Conservation (phyloP, 2,797 vertebrate genomes). For the Hylomyscus alleni region DNA sequence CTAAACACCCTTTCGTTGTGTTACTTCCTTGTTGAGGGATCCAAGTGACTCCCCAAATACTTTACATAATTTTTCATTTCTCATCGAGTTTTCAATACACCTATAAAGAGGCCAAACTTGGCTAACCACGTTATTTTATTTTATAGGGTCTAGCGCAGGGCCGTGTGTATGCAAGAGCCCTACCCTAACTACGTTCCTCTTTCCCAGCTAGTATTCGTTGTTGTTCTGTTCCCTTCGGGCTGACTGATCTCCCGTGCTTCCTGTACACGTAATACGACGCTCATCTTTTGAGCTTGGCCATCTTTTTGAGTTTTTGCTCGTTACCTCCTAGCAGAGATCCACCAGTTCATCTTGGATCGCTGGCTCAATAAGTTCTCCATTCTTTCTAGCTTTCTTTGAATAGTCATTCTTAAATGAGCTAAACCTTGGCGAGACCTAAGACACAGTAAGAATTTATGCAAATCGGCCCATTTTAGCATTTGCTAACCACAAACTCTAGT, state of each 20-base stretch:
- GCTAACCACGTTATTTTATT: not conserved
- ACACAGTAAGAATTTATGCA: not conserved
- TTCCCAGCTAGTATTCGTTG: not conserved
- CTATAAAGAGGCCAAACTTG: not conserved
- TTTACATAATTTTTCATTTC: slow-evolving; percentile 63
- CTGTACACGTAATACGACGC: not conserved
- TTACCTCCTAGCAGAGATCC: not conserved
- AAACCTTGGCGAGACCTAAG: not conserved
- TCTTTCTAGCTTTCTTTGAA: slow-evolving; percentile 6
- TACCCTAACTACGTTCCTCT: not conserved
- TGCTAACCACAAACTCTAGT: not conserved
- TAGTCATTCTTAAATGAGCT: not conserved
- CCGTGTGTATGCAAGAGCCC: too few species aligned
- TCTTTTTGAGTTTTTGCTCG: not conserved
- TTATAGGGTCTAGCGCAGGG: not conserved
- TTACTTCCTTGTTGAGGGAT: slow-evolving; percentile 33
- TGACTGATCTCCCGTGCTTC: not conserved
- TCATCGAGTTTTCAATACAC: slow-evolving; percentile 42
- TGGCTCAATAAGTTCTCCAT: not conserved
- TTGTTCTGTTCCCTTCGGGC: not conserved
- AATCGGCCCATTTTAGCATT: not conserved
- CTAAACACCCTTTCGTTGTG: slow-evolving; percentile 9
- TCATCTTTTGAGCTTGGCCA: not conserved
- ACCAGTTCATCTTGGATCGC: not conserved
- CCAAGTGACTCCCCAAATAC: slow-evolving; percentile 8